These are phyloP conservation scores for Bombus polaris DNA, from an alignment of 1,140 invertebrate genomes.

Conservation along the genomic window DNA sequence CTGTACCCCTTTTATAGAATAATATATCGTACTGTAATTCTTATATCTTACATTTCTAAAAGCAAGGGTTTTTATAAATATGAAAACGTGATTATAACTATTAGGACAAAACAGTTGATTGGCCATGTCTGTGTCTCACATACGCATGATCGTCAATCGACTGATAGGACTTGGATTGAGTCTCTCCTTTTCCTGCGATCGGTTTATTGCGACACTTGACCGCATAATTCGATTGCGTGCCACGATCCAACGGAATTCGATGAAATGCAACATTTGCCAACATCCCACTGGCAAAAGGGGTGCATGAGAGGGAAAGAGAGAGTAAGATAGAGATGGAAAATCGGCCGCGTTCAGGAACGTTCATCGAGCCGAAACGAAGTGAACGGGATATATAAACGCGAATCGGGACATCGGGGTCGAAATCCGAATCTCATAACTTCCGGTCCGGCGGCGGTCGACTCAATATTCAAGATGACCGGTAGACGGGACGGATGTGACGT, in stretches of 20 bases:
- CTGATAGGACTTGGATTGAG: too few relatives aligned
- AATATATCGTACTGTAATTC: too few relatives aligned
- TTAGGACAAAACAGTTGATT: too few relatives aligned
- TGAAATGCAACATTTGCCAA: constrained; percentile 41
- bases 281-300: neutral
- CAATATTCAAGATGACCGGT: constrained; percentile 83
- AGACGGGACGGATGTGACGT: constrained; percentile 80
- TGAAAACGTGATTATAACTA: too few relatives aligned
- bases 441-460: constrained; percentile 78
- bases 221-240: constrained; percentile 35
- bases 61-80: too few relatives aligned
- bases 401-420: constrained; percentile 71
- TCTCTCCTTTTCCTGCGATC: neutral
- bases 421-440: constrained; percentile 82
- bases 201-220: constrained; percentile 10
- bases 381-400: constrained; percentile 70
- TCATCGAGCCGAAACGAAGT: constrained; percentile 66
- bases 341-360: constrained; percentile 51
- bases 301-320: neutral
- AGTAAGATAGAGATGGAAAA: constrained; percentile 35
- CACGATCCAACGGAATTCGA: constrained; percentile 23
- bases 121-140: too few relatives aligned
- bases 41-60: too few relatives aligned
- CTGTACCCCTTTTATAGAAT: too few relatives aligned
- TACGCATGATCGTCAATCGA: too few relatives aligned